phyloP scores from a whole-genome alignment of 2,888 invertebrate genomes.

The Tinea trinotella region DNA sequence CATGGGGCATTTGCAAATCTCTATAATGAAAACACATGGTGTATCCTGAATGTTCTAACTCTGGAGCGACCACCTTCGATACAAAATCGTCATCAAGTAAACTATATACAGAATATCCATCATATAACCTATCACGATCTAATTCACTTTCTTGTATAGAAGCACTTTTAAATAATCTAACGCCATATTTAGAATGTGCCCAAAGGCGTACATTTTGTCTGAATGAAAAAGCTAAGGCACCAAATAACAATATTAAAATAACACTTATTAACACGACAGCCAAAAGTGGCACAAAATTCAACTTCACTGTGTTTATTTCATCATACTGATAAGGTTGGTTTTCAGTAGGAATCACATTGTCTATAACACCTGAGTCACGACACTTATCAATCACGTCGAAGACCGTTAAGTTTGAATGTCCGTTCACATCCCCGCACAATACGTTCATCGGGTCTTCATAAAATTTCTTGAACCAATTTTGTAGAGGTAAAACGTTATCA shows the following conservation, averaged over 20 bases:
- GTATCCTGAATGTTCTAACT: slow-evolving; percentile 79
- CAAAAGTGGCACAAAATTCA: slow-evolving; percentile 80
- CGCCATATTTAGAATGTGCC: slow-evolving; percentile 86
- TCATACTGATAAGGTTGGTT: slow-evolving; percentile 75
- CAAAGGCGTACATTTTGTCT: slow-evolving; percentile 85
- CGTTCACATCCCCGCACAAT: slow-evolving; percentile 74
- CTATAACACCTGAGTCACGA: slow-evolving; percentile 55
- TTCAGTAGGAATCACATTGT: slow-evolving; percentile 71
- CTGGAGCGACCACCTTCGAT: slow-evolving; percentile 78
- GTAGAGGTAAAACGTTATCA: slow-evolving; percentile 75
- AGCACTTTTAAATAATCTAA: slow-evolving; percentile 79
- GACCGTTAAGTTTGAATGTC: slow-evolving; percentile 54
- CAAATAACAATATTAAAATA: slow-evolving; percentile 78
- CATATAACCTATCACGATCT: slow-evolving; percentile 80
- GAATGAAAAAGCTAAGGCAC: slow-evolving; percentile 82
- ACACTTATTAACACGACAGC: slow-evolving; percentile 81
- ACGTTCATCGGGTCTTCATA: slow-evolving; percentile 76
- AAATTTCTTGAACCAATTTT: slow-evolving; percentile 78
- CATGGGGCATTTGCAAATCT: slow-evolving; percentile 74
- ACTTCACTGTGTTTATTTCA: slow-evolving; percentile 76
- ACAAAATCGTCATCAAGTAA: slow-evolving; percentile 83
- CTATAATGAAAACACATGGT: slow-evolving; percentile 79
- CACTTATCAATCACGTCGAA: slow-evolving; percentile 63
- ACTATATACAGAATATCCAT: slow-evolving; percentile 91
- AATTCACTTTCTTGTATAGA: slow-evolving; percentile 71